Evolutionary conservation across 2,797 vertebrate genomes (phyloP), one percentile per base, ranked within the genome.

Genomic region (Pseudomugil gertrudae): DNA sequence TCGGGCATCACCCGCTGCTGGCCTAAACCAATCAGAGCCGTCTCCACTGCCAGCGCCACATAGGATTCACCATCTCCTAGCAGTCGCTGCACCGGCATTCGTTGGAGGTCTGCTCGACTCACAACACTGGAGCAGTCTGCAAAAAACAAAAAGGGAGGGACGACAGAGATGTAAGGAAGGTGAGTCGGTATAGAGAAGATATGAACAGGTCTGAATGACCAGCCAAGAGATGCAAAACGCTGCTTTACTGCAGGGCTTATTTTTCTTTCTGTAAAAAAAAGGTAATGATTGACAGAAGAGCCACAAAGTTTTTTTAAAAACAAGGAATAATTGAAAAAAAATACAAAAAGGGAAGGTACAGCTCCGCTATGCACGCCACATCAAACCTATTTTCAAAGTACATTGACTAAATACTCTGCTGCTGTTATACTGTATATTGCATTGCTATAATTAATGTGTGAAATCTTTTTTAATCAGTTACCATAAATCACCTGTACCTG

Each of bases 1-100:
- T 99, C 97, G 0, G 97, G 97, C 97, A 99, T 99, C 88, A 97
- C 93, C 72, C 97, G 92, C 79, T 99, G 97, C 93, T 99, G 97
- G 53, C 97, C 97, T 66, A 99, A 83, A 9, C 97, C 97, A 66
- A 99, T 95, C 77, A 99, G 84, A n/a, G 97, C 97, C 5, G 95
- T 96, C 91, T 99, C 97, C 89, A 99, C 97, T 0, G 97, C 97
- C 83, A 99, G 92, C 0, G 95, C 96, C 90, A 97, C 84, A 14
- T 96, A 98, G 30, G 97, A 98, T 76, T 99, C 97, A 15, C 96
- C 96, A 71, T 98, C 96, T 89, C 97, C 96, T 52, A 98, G 90
- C 78, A 98, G 95, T 70, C 95, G 95, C 80, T 96, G 95, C 84
- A 96, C 95, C 9, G 96, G 95, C 74, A 96, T 92, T 63, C 96